Conservation (phyloP, 2,888 invertebrate genomes). For the Drosophila neotestacea region DNA sequence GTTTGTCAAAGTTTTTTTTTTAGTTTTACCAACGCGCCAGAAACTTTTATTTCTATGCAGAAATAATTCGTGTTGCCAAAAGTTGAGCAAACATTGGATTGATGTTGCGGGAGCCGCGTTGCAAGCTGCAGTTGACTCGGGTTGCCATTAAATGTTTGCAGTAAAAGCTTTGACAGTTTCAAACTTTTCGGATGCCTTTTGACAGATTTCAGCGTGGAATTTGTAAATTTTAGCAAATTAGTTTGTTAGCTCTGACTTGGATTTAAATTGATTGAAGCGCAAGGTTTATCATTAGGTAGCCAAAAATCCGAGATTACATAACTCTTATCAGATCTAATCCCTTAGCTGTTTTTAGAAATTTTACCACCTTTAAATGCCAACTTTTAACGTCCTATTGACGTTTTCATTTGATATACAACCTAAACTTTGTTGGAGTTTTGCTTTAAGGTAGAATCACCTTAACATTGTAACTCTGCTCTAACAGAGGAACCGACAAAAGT, state of each 20-base stretch:
- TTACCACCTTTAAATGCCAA: too few species aligned
- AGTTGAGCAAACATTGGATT: constrained; percentile 34
- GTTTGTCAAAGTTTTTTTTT: constrained; percentile 31
- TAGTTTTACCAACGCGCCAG: constrained; percentile 22
- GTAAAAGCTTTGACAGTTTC: constrained; percentile 49
- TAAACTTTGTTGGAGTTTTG: too few species aligned
- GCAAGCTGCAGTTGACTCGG: constrained; percentile 3
- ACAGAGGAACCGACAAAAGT: too few species aligned
- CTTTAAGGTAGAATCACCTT: too few species aligned
- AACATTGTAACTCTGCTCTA: too few species aligned
- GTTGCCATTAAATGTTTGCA: constrained; percentile 34
- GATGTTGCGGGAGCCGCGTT: constrained; percentile 6
- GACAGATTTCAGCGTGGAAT: constrained; percentile 19
- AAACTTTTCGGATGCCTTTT: constrained; percentile 43
- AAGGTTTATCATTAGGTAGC: neutral
- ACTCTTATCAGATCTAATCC: neutral
- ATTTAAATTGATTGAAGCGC: constrained; percentile 6
- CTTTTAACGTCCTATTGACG: too few species aligned
- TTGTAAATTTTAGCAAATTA: constrained; percentile 46
- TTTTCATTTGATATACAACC: too few species aligned
- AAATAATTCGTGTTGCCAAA: constrained; percentile 47
- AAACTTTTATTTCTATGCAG: constrained; percentile 49
- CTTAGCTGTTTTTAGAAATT: neutral
- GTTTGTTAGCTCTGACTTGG: constrained; percentile 22
- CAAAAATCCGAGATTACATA: neutral